These are phyloP conservation scores for Ecdyonurus torrentis DNA, from an alignment of 2,888 invertebrate species.

Conservation along the genomic window DNA sequence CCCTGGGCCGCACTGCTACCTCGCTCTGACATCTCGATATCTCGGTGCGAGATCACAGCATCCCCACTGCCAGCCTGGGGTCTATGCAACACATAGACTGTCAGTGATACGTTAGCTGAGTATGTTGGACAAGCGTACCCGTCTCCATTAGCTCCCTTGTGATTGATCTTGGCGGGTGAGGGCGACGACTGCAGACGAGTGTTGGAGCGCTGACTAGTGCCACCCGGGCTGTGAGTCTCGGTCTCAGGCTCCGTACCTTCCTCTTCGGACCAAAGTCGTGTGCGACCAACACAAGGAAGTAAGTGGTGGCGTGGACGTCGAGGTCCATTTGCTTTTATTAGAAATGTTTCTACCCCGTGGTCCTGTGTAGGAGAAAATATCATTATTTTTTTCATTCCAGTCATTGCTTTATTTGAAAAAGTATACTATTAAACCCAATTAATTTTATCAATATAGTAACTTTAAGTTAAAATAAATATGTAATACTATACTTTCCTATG, in stretches of 20 bases:
- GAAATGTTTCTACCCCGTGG: constrained; percentile 70
- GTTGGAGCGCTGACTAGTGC: background rate
- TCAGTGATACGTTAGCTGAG: background rate
- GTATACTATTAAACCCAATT: too few relatives aligned
- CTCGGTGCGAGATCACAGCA: background rate
- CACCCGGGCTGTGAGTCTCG: constrained; percentile 8
- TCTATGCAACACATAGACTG: background rate
- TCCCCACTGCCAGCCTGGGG: background rate
- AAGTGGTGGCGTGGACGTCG: constrained; percentile 12
- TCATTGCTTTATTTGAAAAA: too few relatives aligned
- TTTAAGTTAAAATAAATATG: too few relatives aligned
- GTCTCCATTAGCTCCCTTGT: constrained; percentile 3
- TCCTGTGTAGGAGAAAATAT: too few relatives aligned
- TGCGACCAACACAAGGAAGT: constrained; percentile 28
- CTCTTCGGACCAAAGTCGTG: constrained; percentile 26
- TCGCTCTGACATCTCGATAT: background rate
- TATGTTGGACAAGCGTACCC: constrained; percentile 9
- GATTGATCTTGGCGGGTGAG: background rate
- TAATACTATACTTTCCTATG: too few relatives aligned
- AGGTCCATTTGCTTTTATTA: constrained; percentile 47
- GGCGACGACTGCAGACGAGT: background rate
- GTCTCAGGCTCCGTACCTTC: constrained; percentile 13
- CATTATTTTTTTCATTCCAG: too few relatives aligned
- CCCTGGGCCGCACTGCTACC: background rate
- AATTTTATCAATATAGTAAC: too few relatives aligned